Conservation (phyloP, 2,113 vertebrate genomes). For the Sula dactylatra region DNA sequence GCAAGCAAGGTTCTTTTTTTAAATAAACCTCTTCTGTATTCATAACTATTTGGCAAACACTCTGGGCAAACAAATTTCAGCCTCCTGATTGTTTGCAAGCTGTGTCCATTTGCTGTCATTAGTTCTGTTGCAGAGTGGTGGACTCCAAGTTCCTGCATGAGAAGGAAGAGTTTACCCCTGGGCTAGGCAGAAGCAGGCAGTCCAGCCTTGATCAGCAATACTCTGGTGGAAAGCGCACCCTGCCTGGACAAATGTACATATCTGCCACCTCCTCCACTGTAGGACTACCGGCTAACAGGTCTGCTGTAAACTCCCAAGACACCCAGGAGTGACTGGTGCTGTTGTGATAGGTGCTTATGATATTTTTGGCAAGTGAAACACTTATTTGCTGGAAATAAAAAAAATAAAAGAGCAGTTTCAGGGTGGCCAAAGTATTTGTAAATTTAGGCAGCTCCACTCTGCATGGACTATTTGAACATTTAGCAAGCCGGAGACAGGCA, state of each 20-base stretch:
- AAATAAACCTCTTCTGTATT: background rate
- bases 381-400: background rate
- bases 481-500: background rate
- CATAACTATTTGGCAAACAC: background rate
- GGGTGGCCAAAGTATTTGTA: background rate
- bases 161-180: background rate
- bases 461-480: background rate
- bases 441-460: background rate
- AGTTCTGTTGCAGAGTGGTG: background rate
- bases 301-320: background rate
- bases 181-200: background rate
- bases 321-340: background rate
- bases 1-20: background rate
- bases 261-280: background rate
- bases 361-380: background rate
- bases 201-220: background rate
- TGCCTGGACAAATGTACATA: background rate
- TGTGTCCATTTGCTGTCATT: background rate
- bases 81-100: background rate
- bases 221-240: background rate
- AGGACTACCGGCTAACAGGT: background rate
- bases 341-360: background rate
- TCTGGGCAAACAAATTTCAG: background rate
- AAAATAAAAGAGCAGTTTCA: background rate
- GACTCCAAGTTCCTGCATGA: background rate